Evolutionary conservation across 2,113 vertebrate species (phyloP), one percentile per base, ranked within the genome.

Genomic region (Lycaon pictus): DNA sequence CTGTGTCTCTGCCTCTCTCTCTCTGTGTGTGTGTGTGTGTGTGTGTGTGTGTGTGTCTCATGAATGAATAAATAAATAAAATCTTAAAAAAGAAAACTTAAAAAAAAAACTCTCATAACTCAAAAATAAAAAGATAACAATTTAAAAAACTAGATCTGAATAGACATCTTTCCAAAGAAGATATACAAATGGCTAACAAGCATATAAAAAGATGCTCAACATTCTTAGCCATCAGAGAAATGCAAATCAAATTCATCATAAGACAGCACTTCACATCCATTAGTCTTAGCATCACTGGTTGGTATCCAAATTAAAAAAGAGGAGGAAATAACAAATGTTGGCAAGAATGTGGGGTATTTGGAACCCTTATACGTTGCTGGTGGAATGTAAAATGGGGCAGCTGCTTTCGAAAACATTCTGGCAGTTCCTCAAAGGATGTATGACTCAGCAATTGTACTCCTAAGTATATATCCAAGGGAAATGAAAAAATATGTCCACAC

Each of bases 71-170:
- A 43, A 43, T 43, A 43, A 43, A 43, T 43, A 43, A 43, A 43
- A 43, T 43, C 43, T 43, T 43, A 58, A 20, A 56, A 56, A 56
- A 56, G 16, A 56, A 55, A 56, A 56, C 43, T 43, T 43, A 5
- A 43, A 81, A 90, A 90, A 37, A 88, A 29, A 92, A 69, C 12
- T 71, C n/a, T 69, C 48, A 19, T 19, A 95, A 95, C 19, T 87
- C 51, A 55, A 79, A 85, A 85, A 35, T 43, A 79, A 58, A 79
- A 58, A 79, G 69, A 25, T 20, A 62, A 71, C 56, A 58, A 80
- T 48, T 67, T 89, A 32, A 88, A 88, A 63, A 90, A 71, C 62
- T 11, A 51, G 13, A 87, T 65, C n/a, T 81, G 32, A 86, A 56
- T 25, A 81, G 74, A 90, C 3, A 65, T 84, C 92, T 84, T 60